Percentiles rank a stretch among this genome's conserved stretches.
These are phyloP conservation scores for Ictalurus punctatus DNA, from an alignment of 2,113 vertebrate genomes.

Conservation along the genomic window DNA sequence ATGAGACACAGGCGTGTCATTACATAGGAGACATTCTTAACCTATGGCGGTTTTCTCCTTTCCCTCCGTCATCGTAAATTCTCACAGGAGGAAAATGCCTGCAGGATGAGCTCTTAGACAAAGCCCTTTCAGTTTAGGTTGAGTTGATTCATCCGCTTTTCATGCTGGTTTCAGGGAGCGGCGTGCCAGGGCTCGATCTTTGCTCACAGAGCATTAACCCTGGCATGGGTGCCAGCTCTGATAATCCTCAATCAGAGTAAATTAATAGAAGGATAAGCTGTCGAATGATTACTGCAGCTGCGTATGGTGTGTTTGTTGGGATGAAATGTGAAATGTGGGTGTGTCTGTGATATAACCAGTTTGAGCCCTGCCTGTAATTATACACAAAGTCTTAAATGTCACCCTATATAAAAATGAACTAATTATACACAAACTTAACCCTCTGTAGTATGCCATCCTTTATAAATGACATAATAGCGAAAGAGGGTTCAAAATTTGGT, in stretches of 20 bases:
- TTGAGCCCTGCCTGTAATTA: neutral
- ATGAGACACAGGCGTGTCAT: constrained; percentile 23
- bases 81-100: constrained; percentile 48
- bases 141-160: constrained; percentile 39
- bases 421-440: neutral
- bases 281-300: constrained; percentile 10
- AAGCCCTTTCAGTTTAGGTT: constrained; percentile 47
- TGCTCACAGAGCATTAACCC: constrained; percentile 33
- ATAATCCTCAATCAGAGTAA: constrained; percentile 2
- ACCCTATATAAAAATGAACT: neutral
- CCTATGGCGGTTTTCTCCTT: constrained; percentile 31
- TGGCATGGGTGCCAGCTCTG: constrained; percentile 25
- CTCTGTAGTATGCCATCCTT: neutral
- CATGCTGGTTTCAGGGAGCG: constrained; percentile 2
- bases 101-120: constrained; percentile 47
- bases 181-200: constrained; percentile 41
- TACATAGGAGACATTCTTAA: constrained; percentile 48
- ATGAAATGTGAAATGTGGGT: constrained; percentile 10
- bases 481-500: neutral
- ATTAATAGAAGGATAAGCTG: neutral
- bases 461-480: neutral
- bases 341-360: constrained; percentile 22
- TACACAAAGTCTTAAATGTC: neutral
- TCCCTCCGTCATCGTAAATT: constrained; percentile 42
- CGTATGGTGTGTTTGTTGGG: neutral